Evolutionary conservation across 2,113 vertebrate genomes (phyloP).

Genomic region (Psittacula cyanocephala): DNA sequence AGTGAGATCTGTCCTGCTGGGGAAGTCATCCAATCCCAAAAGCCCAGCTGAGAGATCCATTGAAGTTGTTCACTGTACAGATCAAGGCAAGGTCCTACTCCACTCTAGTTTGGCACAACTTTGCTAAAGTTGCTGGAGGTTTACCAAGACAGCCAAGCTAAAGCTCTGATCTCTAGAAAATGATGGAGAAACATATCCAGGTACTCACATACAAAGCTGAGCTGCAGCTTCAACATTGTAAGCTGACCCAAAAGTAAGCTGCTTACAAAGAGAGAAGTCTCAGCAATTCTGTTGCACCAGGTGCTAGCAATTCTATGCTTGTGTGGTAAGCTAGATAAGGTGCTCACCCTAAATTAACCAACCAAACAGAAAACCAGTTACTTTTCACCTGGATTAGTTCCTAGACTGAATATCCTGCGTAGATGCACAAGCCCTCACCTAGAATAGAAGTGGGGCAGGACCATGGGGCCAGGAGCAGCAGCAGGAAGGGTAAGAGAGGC

Average conservation of each 20-base stretch:
- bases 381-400: neutral
- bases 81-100: neutral
- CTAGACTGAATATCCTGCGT: neutral
- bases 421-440: neutral
- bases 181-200: neutral
- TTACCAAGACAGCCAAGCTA: neutral
- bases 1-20: neutral
- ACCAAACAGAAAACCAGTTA: neutral
- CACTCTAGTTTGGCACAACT: neutral
- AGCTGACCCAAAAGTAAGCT: neutral
- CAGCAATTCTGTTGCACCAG: neutral
- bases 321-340: neutral
- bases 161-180: neutral
- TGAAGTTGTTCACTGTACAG: neutral
- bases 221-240: neutral
- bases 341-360: neutral
- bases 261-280: neutral
- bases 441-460: fast-evolving
- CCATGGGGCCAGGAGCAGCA: neutral
- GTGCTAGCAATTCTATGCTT: neutral
- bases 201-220: neutral
- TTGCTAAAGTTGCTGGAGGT: neutral
- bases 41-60: neutral
- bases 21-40: neutral
- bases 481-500: neutral